Evolutionary conservation across 2,797 vertebrate genomes (phyloP).

Genomic region (Acropternis orthonyx): DNA sequence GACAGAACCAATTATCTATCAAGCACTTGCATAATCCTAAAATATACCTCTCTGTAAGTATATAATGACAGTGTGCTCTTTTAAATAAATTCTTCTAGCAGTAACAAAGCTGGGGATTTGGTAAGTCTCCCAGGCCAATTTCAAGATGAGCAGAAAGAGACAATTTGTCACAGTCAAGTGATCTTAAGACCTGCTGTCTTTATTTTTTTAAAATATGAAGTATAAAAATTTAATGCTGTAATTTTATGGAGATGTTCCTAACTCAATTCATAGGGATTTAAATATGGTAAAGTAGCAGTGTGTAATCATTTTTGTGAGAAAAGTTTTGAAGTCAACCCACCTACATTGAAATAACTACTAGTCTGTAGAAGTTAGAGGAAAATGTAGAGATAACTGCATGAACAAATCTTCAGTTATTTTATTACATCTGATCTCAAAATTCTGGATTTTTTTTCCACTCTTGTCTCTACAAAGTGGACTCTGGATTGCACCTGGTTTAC

Average conservation of each 20-base stretch:
- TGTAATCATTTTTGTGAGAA: neutral
- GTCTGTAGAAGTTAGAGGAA: neutral
- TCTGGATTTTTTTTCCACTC: rapidly evolving
- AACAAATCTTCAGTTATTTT: neutral
- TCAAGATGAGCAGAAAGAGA: constrained; percentile 33
- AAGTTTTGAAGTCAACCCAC: neutral
- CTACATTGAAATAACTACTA: neutral
- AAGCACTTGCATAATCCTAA: constrained; percentile 50
- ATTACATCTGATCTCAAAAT: neutral
- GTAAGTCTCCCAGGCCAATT: constrained; percentile 45
- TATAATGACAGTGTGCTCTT: constrained; percentile 47
- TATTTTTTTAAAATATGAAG: neutral
- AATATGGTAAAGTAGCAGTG: constrained; percentile 2
- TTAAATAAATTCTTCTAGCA: constrained; percentile 40
- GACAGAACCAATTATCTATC: constrained; percentile 16
- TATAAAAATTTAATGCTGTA: constrained; percentile 48
- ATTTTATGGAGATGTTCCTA: constrained; percentile 47
- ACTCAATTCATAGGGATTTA: constrained; percentile 24
- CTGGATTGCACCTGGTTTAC: neutral
- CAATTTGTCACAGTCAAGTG: constrained; percentile 61
- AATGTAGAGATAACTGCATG: neutral
- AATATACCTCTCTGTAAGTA: constrained; percentile 48
- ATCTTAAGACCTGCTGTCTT: constrained; percentile 51
- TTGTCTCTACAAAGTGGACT: neutral
- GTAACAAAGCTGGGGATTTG: constrained; percentile 52